Conservation (phyloP, 2,797 vertebrate species). For the Pristis pectinata region DNA sequence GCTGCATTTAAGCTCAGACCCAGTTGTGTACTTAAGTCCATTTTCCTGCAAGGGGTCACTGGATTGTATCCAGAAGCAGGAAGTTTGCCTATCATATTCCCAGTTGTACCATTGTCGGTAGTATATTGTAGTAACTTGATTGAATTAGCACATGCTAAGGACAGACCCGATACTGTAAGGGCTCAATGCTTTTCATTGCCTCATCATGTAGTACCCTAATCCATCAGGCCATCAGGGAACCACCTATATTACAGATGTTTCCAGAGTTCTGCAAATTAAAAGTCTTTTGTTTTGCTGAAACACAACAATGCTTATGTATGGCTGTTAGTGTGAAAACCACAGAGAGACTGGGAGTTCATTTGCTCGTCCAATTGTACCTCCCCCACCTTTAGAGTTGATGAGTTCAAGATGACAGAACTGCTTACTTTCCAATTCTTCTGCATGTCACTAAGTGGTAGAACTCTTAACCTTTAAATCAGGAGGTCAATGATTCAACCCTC, state of each 20-base stretch:
- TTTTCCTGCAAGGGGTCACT: background rate
- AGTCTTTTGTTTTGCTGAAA: background rate
- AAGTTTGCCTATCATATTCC: background rate
- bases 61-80: background rate
- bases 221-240: background rate
- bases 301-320: background rate
- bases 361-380: background rate
- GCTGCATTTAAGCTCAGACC: background rate
- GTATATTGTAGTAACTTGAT: background rate
- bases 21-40: background rate
- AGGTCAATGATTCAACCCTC: background rate
- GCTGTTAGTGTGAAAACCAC: background rate
- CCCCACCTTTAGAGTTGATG: background rate
- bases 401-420: background rate
- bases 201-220: background rate
- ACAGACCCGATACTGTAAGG: background rate
- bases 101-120: background rate
- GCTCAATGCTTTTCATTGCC: background rate
- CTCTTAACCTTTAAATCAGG: background rate
- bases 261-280: background rate
- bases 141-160: background rate
- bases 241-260: background rate
- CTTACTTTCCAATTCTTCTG: background rate
- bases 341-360: background rate
- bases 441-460: background rate